These are phyloP conservation scores for Drosophila jambulina DNA, from an alignment of 1,140 invertebrate genomes.

Conservation along the genomic window DNA sequence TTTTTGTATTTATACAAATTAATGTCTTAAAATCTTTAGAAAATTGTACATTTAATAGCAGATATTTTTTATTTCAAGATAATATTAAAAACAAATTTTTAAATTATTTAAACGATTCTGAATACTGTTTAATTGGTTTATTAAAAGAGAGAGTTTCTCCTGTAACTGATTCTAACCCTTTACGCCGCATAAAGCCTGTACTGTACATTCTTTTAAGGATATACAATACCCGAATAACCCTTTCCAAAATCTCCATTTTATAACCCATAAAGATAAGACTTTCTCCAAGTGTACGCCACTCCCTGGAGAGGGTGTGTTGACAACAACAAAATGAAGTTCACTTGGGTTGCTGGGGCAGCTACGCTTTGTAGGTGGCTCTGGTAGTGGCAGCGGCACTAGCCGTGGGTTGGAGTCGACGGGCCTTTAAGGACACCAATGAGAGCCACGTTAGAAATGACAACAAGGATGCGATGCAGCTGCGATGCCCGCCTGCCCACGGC, in stretches of 20 bases:
- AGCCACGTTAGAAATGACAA: slow-evolving; percentile 52
- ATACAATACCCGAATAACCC: not conserved
- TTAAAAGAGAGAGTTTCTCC: not conserved
- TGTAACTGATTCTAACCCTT: not conserved
- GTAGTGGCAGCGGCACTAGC: not conserved
- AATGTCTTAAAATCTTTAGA: not conserved
- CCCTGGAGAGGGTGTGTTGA: slow-evolving; percentile 22
- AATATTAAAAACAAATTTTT: not conserved
- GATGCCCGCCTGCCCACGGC: slow-evolving; percentile 32
- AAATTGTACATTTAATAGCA: not conserved
- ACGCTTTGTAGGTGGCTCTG: slow-evolving; percentile 3
- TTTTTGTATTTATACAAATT: not conserved
- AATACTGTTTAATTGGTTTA: not conserved
- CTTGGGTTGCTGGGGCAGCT: slow-evolving; percentile 4
- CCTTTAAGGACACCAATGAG: slow-evolving; percentile 52
- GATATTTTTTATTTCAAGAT: no score
- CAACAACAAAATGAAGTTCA: slow-evolving; percentile 52
- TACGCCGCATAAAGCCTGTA: not conserved
- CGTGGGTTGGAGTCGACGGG: slow-evolving; percentile 7
- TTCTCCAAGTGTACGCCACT: slow-evolving; percentile 4
- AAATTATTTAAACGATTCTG: not conserved
- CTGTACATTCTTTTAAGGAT: not conserved
- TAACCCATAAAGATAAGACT: not conserved
- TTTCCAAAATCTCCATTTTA: not conserved
- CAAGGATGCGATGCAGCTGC: slow-evolving; percentile 46